Base-by-base conservation (phyloP, 2,797 vertebrate genomes). In the Helarctos malayanus region DNA sequence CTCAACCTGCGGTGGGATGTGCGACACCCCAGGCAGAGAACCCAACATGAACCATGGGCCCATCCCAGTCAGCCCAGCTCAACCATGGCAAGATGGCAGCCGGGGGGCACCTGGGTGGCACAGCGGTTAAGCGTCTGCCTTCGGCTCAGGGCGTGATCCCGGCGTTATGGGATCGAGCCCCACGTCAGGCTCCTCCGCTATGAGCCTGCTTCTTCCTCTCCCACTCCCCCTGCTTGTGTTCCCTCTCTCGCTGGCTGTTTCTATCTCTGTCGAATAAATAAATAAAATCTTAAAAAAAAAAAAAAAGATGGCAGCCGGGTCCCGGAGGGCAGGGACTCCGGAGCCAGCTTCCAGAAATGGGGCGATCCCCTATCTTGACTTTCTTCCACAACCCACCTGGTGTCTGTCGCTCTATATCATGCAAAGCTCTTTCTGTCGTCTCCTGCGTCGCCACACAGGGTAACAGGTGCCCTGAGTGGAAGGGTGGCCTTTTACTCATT, bases 1-100 rank as follows among this genome's bases (percentile, higher is more conserved):
- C 71, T 12, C 23, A 3, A 19, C 2, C 4, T 0, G 9, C 13
- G 7, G n/a, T 57, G n/a, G 23, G 8, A 38, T 21, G 7, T 5
- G 0, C 18, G 35, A 80, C n/a, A 8, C 35, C 21, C 54, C 35
- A 71, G 57, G 47, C 14, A 0, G 54, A 93, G n/a, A 82, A 78
- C 61, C 32, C 23, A 25, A 0, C 1, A 5, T 88, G n/a, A 32
- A 16, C 59, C 14, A 7, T 29, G 8, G 52, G 56, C 45, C 82
- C n/a, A 0, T 63, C 47, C 13, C 38, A 7, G 27, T 52, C 79
- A 85, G 61, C 38, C 14, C 86, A 80, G 73, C 56, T 59, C 81
- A 54, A 52, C 75, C 93, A 41, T 21, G 63, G 73, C 14, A 23
- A 79, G 19, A 25, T 86, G 16, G 32, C 59, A 89, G 29, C 78